Percentiles rank a stretch among this genome's conserved stretches.
Evolutionary conservation across 2,113 vertebrate species (phyloP).

Genomic region (Syngnathoides biaculeatus): DNA sequence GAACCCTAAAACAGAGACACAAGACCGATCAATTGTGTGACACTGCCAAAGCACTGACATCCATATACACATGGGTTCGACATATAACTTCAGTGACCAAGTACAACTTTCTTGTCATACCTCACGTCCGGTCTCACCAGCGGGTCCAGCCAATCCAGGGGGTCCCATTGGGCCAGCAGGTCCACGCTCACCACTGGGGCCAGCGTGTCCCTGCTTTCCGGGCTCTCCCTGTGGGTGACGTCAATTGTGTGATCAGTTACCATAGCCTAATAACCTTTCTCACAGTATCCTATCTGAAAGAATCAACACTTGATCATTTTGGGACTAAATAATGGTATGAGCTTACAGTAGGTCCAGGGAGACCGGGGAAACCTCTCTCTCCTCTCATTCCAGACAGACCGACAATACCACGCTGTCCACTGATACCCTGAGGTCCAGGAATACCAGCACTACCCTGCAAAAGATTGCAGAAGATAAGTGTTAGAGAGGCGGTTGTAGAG

Average conservation of each 20-base stretch:
- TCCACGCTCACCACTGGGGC: conserved; percentile 87
- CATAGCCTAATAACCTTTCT: neutral
- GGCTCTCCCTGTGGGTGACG: conserved; percentile 79
- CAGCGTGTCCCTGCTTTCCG: conserved; percentile 86
- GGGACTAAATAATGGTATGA: neutral
- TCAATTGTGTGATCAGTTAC: conserved; percentile 1
- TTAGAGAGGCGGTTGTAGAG: conserved; percentile 7
- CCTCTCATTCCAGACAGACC: conserved; percentile 92
- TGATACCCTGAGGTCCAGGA: conserved; percentile 88
- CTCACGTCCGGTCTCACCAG: conserved; percentile 95
- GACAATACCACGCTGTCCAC: conserved; percentile 88
- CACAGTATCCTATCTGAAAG: neutral
- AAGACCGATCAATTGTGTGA: neutral
- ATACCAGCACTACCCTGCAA: conserved; percentile 82
- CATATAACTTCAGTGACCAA: neutral
- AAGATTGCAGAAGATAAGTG: conserved; percentile 12
- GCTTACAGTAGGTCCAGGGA: conserved; percentile 86
- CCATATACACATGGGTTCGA: neutral
- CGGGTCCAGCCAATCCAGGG: conserved; percentile 85
- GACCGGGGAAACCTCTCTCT: conserved; percentile 91
- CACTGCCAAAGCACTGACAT: neutral
- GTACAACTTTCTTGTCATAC: conserved; percentile 53
- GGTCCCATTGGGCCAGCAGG: conserved; percentile 91
- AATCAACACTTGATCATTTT: neutral
- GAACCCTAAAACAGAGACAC: conserved; percentile 74